These are phyloP conservation scores for Eustalomyia histrio DNA, from an alignment of 2,888 invertebrate species.

Conservation along the genomic window DNA sequence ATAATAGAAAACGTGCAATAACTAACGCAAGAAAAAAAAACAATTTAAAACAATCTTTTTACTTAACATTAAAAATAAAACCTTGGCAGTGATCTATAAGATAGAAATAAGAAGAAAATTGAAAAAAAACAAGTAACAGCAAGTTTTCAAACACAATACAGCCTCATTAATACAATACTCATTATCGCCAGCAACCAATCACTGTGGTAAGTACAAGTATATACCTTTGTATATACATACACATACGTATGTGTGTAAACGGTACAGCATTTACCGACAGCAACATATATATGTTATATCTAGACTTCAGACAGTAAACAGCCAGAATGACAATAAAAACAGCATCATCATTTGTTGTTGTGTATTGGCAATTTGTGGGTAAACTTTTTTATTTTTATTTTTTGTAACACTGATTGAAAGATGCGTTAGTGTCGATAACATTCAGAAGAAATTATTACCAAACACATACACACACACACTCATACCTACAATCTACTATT, in stretches of 20 bases:
- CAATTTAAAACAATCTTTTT: constrained; percentile 46
- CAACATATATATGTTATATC: constrained; percentile 15
- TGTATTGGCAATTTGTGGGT: constrained; percentile 38
- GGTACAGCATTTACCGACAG: constrained; percentile 24
- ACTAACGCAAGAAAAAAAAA: constrained; percentile 23
- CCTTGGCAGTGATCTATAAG: constrained; percentile 63
- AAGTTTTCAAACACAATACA: constrained; percentile 26
- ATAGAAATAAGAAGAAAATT: background rate
- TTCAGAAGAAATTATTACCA: constrained; percentile 12
- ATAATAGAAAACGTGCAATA: background rate
- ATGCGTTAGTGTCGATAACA: constrained; percentile 38
- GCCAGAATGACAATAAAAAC: constrained; percentile 8
- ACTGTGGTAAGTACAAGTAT: constrained; percentile 13
- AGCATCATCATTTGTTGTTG: constrained; percentile 22
- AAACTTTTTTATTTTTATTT: constrained; percentile 29
- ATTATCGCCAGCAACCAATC: constrained; percentile 43
- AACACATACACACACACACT: background rate
- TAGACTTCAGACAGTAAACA: background rate
- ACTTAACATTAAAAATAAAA: constrained; percentile 2
- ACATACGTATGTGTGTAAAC: background rate
- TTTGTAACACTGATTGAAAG: constrained; percentile 42
- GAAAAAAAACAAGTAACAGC: background rate
- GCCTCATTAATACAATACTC: constrained; percentile 40
- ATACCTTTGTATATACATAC: background rate
- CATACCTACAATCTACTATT: background rate